Conservation (phyloP, 2,113 vertebrate genomes). For the Ginglymostoma cirratum region DNA sequence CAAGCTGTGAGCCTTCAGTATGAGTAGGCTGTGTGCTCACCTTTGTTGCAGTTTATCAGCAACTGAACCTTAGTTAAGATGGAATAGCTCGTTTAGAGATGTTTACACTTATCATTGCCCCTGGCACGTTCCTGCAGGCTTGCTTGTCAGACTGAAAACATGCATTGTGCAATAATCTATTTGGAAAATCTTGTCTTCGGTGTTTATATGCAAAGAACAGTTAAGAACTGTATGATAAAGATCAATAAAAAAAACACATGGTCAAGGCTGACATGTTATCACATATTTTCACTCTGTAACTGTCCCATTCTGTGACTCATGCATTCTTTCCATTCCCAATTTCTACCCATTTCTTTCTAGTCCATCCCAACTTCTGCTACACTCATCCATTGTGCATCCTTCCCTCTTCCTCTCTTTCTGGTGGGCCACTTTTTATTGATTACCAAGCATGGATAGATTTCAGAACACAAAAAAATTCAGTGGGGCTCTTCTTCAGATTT, state of each 20-base stretch:
- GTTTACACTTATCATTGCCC: neutral
- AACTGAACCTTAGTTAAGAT: neutral
- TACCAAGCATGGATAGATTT: neutral
- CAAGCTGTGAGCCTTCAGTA: neutral
- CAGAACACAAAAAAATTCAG: too few species aligned
- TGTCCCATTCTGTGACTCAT: neutral
- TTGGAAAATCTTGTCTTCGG: neutral
- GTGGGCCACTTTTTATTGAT: neutral
- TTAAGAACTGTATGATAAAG: neutral
- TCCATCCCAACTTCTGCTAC: neutral
- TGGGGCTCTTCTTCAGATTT: too few species aligned
- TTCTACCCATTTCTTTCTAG: neutral
- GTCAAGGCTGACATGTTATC: neutral
- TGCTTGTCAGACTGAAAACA: neutral
- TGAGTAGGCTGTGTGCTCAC: too few species aligned
- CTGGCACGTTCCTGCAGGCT: constrained; percentile 24
- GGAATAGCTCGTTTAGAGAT: neutral
- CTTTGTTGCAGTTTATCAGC: neutral
- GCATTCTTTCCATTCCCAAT: neutral
- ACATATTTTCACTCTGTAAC: neutral
- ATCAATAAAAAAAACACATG: neutral
- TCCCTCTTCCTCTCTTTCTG: neutral
- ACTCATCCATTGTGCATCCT: too few species aligned
- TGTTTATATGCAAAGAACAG: neutral
- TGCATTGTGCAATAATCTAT: neutral